phyloP scores from a whole-genome alignment of 2,888 invertebrate species.

The Stomorhina lunata region DNA sequence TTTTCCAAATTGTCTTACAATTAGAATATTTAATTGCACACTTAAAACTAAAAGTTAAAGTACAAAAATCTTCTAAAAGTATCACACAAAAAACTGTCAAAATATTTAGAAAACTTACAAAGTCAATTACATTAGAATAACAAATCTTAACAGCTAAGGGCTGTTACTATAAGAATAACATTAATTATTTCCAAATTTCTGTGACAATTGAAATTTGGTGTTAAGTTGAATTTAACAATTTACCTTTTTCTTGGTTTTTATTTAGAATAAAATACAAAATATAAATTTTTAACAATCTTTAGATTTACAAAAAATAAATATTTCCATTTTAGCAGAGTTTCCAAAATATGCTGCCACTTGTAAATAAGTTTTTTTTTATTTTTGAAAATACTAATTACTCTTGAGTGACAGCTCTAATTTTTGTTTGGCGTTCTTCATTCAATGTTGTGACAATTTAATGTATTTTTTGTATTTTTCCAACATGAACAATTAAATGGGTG shows the following conservation, averaged over 20 bases:
- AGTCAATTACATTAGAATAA: conserved; percentile 21
- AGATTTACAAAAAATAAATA: too few relatives aligned
- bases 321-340: too few relatives aligned
- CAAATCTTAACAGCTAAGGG: not conserved
- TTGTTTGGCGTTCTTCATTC: conserved; percentile 36
- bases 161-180: not conserved
- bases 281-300: not conserved
- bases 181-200: conserved; percentile 11
- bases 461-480: conserved; percentile 1
- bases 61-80: not conserved
- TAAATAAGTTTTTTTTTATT: too few relatives aligned
- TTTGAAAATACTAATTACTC: conserved; percentile 73
- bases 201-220: conserved; percentile 38
- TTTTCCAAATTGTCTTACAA: conserved; percentile 21
- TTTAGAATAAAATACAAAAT: not conserved
- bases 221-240: not conserved
- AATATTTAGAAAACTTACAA: conserved; percentile 40
- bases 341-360: conserved; percentile 25
- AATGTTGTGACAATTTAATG: conserved; percentile 59
- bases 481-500: not conserved
- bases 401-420: conserved; percentile 75
- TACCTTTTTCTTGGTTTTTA: not conserved
- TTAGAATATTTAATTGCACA: conserved; percentile 21
- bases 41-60: not conserved
- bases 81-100: conserved; percentile 39